Conservation (phyloP, 2,797 vertebrate genomes). For the Enteromius anoplus region DNA sequence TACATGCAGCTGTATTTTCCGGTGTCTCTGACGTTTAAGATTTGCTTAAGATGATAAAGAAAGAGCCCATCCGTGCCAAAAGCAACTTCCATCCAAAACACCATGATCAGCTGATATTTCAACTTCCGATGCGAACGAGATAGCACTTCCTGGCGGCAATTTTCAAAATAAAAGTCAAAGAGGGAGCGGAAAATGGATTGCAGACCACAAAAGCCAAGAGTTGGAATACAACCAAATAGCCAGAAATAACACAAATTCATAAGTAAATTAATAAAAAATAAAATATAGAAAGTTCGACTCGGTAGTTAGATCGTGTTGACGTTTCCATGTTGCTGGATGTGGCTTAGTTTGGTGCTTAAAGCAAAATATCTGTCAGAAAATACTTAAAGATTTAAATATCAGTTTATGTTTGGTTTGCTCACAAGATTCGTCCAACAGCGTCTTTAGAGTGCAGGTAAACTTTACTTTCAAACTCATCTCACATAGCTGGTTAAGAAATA, state of each 20-base stretch:
- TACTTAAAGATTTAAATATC: neutral
- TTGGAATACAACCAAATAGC: neutral
- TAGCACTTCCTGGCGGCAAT: slow-evolving; percentile 42
- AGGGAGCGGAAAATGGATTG: neutral
- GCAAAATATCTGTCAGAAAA: neutral
- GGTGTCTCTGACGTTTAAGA: slow-evolving; percentile 54
- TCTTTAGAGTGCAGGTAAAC: neutral
- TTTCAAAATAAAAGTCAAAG: slow-evolving; percentile 55
- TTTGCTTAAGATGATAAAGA: slow-evolving; percentile 54
- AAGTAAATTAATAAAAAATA: neutral
- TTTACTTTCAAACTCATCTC: neutral
- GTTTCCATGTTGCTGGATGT: neutral
- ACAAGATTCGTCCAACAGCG: neutral
- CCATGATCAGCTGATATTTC: slow-evolving; percentile 80
- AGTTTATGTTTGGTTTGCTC: neutral
- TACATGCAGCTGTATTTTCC: slow-evolving; percentile 35
- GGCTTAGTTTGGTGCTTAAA: neutral
- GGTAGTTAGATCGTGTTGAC: neutral
- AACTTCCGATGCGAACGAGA: slow-evolving; percentile 70
- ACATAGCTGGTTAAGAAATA: neutral
- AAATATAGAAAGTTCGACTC: neutral
- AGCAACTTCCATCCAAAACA: slow-evolving; percentile 80
- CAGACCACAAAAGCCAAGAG: neutral
- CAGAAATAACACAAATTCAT: neutral
- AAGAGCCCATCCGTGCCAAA: slow-evolving; percentile 66